phyloP scores from a whole-genome alignment of 35 echinoderm and acorn worm species.

The Lytechinus variegatus region DNA sequence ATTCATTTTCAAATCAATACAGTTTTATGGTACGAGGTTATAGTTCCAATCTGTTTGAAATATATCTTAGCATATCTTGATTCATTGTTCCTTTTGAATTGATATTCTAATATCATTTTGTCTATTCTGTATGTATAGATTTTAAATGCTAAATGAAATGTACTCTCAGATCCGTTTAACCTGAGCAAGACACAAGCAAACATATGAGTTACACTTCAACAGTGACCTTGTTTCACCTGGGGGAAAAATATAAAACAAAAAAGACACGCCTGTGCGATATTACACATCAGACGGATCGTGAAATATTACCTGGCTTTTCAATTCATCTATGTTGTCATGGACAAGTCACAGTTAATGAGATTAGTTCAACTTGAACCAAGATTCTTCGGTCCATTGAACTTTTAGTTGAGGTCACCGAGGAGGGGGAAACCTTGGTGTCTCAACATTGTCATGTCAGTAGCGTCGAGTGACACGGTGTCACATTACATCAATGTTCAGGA shows the following conservation, averaged over 20 bases:
- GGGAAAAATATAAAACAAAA: background rate
- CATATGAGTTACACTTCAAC: background rate
- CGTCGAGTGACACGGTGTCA: constrained; percentile 9
- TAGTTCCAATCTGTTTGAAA: no score
- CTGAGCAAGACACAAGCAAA: no score
- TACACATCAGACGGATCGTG: background rate
- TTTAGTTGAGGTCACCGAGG: background rate
- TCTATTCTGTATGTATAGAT: no score
- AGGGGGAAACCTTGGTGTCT: background rate
- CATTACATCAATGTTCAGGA: constrained; percentile 12
- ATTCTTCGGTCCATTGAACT: constrained; percentile 40
- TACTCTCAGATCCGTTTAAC: no score
- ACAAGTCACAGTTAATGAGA: constrained; percentile 18
- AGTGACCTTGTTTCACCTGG: background rate
- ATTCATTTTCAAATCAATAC: no score
- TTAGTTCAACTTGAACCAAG: constrained; percentile 11
- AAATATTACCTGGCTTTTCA: background rate
- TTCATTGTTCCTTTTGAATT: no score
- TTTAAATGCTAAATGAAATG: no score
- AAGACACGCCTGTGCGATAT: background rate
- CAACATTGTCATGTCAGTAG: constrained; percentile 21
- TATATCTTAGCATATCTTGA: no score
- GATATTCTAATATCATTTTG: no score
- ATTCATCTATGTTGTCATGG: background rate
- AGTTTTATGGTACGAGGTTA: no score